Conservation (phyloP, 2,888 invertebrate genomes). For the Caenorhabditis auriculariae region DNA sequence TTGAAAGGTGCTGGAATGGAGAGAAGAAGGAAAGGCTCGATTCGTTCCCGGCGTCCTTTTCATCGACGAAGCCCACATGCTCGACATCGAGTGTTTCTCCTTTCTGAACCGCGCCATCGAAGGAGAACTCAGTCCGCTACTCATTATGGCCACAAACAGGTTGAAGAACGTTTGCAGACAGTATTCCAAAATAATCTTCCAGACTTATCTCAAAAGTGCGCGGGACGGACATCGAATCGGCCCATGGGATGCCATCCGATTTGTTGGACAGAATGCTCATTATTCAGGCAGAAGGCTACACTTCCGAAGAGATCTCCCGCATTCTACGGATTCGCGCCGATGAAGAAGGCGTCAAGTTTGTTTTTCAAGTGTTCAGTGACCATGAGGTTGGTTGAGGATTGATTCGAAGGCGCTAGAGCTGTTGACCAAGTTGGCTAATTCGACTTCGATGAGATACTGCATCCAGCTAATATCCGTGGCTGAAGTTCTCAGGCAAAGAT, state of each 20-base stretch:
- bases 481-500: conserved; percentile 83
- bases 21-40: conserved; percentile 98
- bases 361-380: background rate
- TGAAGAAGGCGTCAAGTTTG: conserved; percentile 87
- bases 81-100: conserved; percentile 98
- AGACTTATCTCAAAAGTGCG: conserved; percentile 73
- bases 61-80: conserved; percentile 77
- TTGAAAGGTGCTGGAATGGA: conserved; percentile 81
- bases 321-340: conserved; percentile 68
- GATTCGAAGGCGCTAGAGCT: conserved; percentile 85
- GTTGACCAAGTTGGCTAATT: conserved; percentile 85
- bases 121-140: conserved; percentile 90
- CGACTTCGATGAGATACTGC: conserved; percentile 91
- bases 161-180: conserved; percentile 64
- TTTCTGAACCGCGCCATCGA: conserved; percentile 94
- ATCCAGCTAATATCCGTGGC: conserved; percentile 96
- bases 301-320: conserved; percentile 31
- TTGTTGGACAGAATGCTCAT: conserved; percentile 76
- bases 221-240: conserved; percentile 88
- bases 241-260: conserved; percentile 96
- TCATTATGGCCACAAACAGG: conserved; percentile 98
- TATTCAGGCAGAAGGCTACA: conserved; percentile 70
- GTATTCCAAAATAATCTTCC: conserved; percentile 2
- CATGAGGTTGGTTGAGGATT: conserved; percentile 68
- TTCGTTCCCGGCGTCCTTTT: conserved; percentile 84